Evolutionary conservation across 2,113 vertebrate species (phyloP).

Genomic region (Macrotis lagotis): DNA sequence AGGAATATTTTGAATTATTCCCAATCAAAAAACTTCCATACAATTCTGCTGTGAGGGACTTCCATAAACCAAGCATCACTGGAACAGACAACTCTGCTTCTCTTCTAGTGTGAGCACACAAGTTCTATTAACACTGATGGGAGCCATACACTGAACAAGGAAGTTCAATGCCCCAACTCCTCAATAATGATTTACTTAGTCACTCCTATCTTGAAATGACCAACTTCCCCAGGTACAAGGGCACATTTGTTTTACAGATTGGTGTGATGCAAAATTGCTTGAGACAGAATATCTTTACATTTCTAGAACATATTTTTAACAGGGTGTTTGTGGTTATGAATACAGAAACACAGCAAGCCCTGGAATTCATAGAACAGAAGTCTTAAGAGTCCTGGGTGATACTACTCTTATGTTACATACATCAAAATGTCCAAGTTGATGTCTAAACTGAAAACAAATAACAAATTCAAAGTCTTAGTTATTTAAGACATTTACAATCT

Average conservation of each 20-base stretch:
- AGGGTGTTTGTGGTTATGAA: conserved; percentile 49
- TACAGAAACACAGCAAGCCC: conserved; percentile 41
- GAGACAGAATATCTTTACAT: conserved; percentile 59
- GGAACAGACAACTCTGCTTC: conserved; percentile 62
- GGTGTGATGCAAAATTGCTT: conserved; percentile 63
- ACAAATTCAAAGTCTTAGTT: conserved; percentile 26
- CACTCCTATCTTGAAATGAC: conserved; percentile 61
- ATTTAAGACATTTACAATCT: conserved; percentile 11
- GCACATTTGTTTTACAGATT: conserved; percentile 62
- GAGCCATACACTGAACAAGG: conserved; percentile 30
- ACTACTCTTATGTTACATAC: conserved; percentile 46
- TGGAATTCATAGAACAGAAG: conserved; percentile 41
- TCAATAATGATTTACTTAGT: conserved; percentile 57
- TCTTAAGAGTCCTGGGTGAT: conserved; percentile 5
- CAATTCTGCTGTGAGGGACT: conserved; percentile 41
- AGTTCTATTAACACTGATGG: conserved; percentile 57
- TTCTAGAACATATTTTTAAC: conserved; percentile 66
- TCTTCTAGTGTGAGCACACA: conserved; percentile 40
- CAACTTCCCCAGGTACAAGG: conserved; percentile 56
- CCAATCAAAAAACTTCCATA: conserved; percentile 56
- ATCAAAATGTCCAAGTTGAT: conserved; percentile 22
- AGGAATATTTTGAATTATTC: conserved; percentile 37
- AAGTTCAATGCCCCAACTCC: conserved; percentile 55
- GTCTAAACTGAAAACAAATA: conserved; percentile 53
- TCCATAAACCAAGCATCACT: conserved; percentile 55